phyloP scores from a whole-genome alignment of 2,888 invertebrate genomes.

The Drosophila kanekoi region DNA sequence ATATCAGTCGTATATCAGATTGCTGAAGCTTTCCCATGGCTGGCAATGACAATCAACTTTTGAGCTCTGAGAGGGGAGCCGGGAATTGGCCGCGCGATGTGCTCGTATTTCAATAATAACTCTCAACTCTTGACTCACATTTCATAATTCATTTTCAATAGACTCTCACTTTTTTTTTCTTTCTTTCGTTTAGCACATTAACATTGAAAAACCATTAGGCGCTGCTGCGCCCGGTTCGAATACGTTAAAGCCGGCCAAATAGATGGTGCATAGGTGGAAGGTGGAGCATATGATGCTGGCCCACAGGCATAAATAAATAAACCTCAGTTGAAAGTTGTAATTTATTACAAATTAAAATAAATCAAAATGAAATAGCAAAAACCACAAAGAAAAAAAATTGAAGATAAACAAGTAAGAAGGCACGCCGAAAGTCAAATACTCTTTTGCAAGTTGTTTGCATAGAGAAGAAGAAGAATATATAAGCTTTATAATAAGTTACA shows the following conservation, averaged over 20 bases:
- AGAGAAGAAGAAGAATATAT: no score
- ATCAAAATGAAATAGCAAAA: conserved; percentile 63
- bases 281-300: conserved; percentile 44
- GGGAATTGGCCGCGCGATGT: conserved; percentile 21
- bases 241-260: conserved; percentile 31
- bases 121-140: conserved; percentile 57
- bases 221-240: conserved; percentile 40
- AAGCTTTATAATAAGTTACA: no score
- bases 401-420: no score
- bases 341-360: conserved; percentile 82
- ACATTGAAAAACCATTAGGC: conserved; percentile 73
- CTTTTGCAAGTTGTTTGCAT: no score
- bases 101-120: conserved; percentile 65
- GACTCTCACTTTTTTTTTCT: conserved; percentile 74
- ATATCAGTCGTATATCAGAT: conserved; percentile 38
- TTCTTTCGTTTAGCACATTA: conserved; percentile 63
- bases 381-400: conserved; percentile 15
- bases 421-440: no score
- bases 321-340: conserved; percentile 73
- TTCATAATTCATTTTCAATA: conserved; percentile 74
- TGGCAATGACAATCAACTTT: conserved; percentile 53
- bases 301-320: conserved; percentile 62
- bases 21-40: conserved; percentile 20
- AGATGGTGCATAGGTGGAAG: conserved; percentile 36
- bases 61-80: conserved; percentile 5